Percentiles rank a stretch among this genome's conserved stretches.
phyloP scores from a whole-genome alignment of 2,113 vertebrate genomes.

The Gambusia affinis region DNA sequence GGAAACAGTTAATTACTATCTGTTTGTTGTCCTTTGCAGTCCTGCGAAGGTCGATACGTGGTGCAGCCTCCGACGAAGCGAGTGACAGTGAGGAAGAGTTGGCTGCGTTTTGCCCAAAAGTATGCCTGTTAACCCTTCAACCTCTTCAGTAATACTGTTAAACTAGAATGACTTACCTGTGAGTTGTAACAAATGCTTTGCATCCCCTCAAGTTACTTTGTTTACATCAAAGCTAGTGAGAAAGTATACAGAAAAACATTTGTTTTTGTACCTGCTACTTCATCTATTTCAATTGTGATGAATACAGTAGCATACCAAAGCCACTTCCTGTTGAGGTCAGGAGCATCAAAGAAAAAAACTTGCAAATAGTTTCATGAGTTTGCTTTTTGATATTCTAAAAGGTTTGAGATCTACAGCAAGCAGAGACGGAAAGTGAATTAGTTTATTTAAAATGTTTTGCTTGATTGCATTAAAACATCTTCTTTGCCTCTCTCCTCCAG shows the following conservation, averaged over 20 bases:
- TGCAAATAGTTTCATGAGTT: background rate
- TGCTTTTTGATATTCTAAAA: background rate
- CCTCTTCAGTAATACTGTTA: background rate
- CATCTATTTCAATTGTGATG: background rate
- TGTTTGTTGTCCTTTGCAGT: constrained; percentile 75
- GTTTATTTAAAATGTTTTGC: background rate
- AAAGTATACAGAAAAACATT: background rate
- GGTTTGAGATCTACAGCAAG: background rate
- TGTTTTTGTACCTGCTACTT: background rate
- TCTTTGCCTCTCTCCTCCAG: constrained; percentile 65
- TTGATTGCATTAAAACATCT: background rate
- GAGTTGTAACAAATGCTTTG: background rate
- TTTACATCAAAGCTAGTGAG: background rate
- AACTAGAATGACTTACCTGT: background rate
- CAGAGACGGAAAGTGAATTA: background rate
- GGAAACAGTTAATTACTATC: background rate
- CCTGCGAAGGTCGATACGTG: constrained; percentile 74
- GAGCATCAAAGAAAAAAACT: background rate
- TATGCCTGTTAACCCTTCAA: constrained; percentile 62
- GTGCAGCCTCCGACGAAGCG: constrained; percentile 72
- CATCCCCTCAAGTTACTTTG: background rate
- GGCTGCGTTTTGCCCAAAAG: constrained; percentile 93
- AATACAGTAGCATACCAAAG: constrained; percentile 2
- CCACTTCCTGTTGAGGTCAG: constrained; percentile 38
- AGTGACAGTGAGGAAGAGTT: constrained; percentile 96